A percentile compares a stretch with the other conserved stretches of the same genome.
These are phyloP conservation scores for Glareola pratincola DNA, from an alignment of 2,113 vertebrate genomes.

Conservation along the genomic window DNA sequence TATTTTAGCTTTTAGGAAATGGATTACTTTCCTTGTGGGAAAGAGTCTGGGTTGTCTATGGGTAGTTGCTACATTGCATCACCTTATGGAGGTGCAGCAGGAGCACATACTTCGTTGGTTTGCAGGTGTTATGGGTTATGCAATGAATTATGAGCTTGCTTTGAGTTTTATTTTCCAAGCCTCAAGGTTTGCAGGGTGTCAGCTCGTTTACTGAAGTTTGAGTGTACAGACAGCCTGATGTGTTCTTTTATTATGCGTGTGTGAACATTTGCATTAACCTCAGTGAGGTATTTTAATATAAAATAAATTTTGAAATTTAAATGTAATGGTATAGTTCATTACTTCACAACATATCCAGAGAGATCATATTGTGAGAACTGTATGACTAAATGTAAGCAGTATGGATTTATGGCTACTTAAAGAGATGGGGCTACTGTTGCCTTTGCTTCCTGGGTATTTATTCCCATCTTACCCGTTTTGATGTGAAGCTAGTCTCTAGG, in stretches of 20 bases:
- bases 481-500: not conserved
- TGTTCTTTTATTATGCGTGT: rapidly evolving
- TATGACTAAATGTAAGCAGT: not conserved
- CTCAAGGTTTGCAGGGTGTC: not conserved
- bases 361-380: not conserved
- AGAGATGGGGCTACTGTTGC: not conserved
- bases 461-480: not conserved
- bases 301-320: not conserved
- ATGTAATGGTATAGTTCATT: not conserved
- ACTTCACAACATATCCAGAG: not conserved
- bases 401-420: not conserved
- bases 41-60: not conserved
- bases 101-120: not conserved
- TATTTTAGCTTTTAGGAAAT: not conserved
- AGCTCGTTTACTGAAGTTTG: not conserved
- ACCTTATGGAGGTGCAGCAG: not conserved
- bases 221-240: not conserved
- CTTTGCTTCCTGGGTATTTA: not conserved
- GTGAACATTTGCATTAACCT: not conserved
- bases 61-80: not conserved
- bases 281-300: not conserved
- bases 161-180: not conserved
- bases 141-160: not conserved
- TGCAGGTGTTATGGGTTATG: not conserved
- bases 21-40: not conserved